Base-by-base conservation (phyloP, 2,888 invertebrate genomes). In the Clunio marinus region DNA sequence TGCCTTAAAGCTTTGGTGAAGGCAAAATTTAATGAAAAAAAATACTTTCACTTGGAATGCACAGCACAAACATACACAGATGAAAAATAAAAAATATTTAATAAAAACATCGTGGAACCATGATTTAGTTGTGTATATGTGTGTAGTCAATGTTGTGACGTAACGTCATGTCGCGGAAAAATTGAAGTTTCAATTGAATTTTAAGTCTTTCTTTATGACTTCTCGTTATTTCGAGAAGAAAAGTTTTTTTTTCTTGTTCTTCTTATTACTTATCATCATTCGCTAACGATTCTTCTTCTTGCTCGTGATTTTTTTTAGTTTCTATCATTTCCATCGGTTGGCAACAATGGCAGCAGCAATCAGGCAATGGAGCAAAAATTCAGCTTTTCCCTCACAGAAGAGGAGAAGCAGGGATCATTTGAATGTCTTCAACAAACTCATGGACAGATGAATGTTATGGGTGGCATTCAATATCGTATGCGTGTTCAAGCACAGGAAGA, bases 401-500 rank as follows among this genome's bases (percentile, higher is more conserved):
- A 89, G 77, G 86, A 85, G 73, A 86, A 85, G 70, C 91, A 92
- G 81, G 95, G 95, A 77, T 92, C 93, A 79, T 92, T 95, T 81
- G 95, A 96, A 81, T 96, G 95, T 80, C 86, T 96, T 76, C 85
- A 86, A 75, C 88, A 90, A 77, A 83, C 81, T 74, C 82, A 81
- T 73, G 83, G 76, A 76, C 85, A 86, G 72, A 81, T 93, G 79
- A 89, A 90, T 80, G 87, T 88, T 74, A 86, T 94, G 81, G 96
- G 96, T 73, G 84, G 90, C 73, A 83, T 96, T 80, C 88, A 89
- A 74, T 86, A 88, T 78, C 91, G 91, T 78, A 90, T 96, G 86
- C 88, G 93, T 72, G 89, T 96, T 74, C 91, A 91, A 78, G 96
- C 96, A 75, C 96, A 93, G 76, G 96, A 96, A 76, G 96, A 96